Base-by-base conservation (phyloP, 37 sponge, comb jelly and placozoan genomes). In the Corticium candelabrum region DNA sequence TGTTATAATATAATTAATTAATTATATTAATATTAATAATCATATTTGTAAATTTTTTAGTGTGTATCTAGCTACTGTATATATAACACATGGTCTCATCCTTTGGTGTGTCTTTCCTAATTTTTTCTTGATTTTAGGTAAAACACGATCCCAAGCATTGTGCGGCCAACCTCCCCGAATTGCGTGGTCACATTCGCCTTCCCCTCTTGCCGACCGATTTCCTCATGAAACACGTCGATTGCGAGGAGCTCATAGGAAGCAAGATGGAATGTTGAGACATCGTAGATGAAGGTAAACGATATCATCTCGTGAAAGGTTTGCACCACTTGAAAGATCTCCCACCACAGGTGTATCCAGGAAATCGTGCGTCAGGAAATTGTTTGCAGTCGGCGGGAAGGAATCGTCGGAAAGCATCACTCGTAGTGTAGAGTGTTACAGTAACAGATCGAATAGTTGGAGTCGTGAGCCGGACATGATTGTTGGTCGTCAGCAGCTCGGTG, bases 381-480 rank as follows among this genome's bases (percentile, higher is more conserved):
- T 84, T 77, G 95, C 91, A 0, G 91, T 94, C 21, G 95, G 95
- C 0, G 95, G 95, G 37, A 94, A 94, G 82, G 91, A 94, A 50
- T 94, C 95, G 29, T 90, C 91, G 0, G 95, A 94, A 74, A 86
- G 76, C 75, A 94, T 94, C 83, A 90, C 91, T 29, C 82, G 31
- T 32, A 34, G 73, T 32, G 31, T 70, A 32, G 73, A 70, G 73
- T 29, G 7, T 7, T 70, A 29, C 36, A 29, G 31, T 35, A 30
- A 30, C 35, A 70, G 73, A 32, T 70, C 90, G 3, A 75, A 88
- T 68, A 78, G 76, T 43, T 94, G 95, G 95, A 86, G 72, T 2
- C 80, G 81, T 29, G 82, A 81, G 0, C 83, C 87, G 1, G 89
- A 83, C 33, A 80, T 94, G 89, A 86, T 94, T 3, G 89, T 88